Percentiles rank a stretch among this genome's conserved stretches.
phyloP scores from a whole-genome alignment of 2,888 invertebrate genomes.

The Deroplatys truncata region DNA sequence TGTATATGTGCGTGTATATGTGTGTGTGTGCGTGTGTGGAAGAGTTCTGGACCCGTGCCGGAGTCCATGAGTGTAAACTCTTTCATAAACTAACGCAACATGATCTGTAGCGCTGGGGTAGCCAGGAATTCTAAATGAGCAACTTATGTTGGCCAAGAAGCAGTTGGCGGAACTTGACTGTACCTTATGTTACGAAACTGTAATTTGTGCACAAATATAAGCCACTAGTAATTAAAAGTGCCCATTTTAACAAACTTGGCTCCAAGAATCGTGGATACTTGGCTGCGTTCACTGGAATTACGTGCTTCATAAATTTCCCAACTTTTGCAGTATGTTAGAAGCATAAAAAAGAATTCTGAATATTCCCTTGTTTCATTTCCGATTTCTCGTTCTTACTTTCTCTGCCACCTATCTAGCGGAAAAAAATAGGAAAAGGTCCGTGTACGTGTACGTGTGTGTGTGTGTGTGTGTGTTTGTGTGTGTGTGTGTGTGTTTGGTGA shows the following conservation, averaged over 20 bases:
- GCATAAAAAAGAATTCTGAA: too few relatives aligned
- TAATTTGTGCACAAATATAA: background rate
- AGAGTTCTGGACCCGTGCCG: background rate
- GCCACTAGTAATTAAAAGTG: background rate
- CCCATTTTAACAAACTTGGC: background rate
- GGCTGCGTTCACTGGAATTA: too few relatives aligned
- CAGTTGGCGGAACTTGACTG: background rate
- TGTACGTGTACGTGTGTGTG: too few relatives aligned
- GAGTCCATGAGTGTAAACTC: background rate
- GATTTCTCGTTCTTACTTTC: too few relatives aligned
- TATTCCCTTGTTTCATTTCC: too few relatives aligned
- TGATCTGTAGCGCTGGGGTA: background rate
- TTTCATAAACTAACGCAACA: background rate
- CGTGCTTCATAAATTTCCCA: too few relatives aligned
- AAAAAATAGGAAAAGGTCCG: too few relatives aligned
- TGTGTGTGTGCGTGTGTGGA: too few relatives aligned
- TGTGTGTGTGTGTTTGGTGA: too few relatives aligned
- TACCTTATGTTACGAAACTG: background rate
- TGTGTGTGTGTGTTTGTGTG: too few relatives aligned
- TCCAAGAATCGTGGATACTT: background rate
- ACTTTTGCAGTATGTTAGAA: background rate
- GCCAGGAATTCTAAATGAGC: background rate
- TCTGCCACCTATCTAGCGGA: too few relatives aligned
- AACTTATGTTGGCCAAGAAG: background rate
- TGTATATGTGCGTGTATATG: too few relatives aligned